Base-by-base conservation (phyloP, 2,113 vertebrate species). In the Myxocyprinus asiaticus region DNA sequence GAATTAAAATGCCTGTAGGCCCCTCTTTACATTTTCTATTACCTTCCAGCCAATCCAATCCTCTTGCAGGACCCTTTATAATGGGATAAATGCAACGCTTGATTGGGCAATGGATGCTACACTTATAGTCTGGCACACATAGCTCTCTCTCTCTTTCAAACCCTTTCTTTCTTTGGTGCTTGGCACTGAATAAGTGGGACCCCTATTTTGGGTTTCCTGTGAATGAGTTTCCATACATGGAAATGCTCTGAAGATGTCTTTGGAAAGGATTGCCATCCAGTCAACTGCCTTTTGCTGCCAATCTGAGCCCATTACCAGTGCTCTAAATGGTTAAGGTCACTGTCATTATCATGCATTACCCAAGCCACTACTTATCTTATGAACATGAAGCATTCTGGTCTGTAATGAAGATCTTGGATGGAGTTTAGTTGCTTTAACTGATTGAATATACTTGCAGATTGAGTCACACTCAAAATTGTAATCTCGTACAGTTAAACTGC, bases 11-110 rank as follows among this genome's bases (percentile, higher is more conserved):
- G 84, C 83, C 85, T 89, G 81, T 84, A 87, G 88, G 90, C 87
- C 88, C 88, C 88, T 91, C 90, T 91, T 87, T 89, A 90, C 89
- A 90, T 90, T 92, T 90, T 91, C 75, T 87, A 87, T 79, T 68
- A 81, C 85, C 86, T 84, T 80, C 76, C 81, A 70, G 83, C 72
- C 72, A 74, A 65, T 87, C 84, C 88, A 90, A 83, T 87, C 83
- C 79, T 86, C 85, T 84, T 88, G 87, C 84, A 77, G 88, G 77
- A 51, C 51, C 81, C 56, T 67, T 79, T 67, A 72, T 77, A 56
- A 64, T 83, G 80, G 67, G 88, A 89, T 87, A 84, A 89, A 89
- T 89, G 81, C 74, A 79, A 86, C 56, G 80, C 83, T 86, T 80
- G 81, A 81, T 81, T 66, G 68, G 64, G 76, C 51, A 76, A 76